Evolutionary conservation across 2,888 invertebrate genomes (phyloP), one percentile per base, ranked within the genome.

Genomic region (Heliconius ismenius): DNA sequence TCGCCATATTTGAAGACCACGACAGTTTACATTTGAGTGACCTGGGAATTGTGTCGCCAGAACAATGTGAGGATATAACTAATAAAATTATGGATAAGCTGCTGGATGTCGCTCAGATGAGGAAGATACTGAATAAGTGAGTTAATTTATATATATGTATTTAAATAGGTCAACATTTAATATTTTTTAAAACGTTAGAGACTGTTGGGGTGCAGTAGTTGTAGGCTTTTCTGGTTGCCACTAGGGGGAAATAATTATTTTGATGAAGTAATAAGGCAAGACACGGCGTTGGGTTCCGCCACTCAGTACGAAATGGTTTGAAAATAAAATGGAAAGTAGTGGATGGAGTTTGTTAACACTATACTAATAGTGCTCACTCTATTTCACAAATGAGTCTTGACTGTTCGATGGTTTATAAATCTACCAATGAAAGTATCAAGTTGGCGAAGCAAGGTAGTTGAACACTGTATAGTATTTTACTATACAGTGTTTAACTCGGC

Each of bases 1-100:
- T 92, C 69, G 95, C 95, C 76, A 90, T 96, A 82, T 94, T 93
- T 74, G 95, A 96, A 83, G 96, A 96, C 81, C 93, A 92, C 54
- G 89, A 92, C 81, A 86, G 82, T 1, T 65, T 92, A 73, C 83
- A 87, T 15, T 73, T 79, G 0, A 81, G 78, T 6, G 88, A 87
- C 2, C 79, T 81, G 0, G 83, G 81, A 0, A 83, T 88, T 1
- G 84, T 87, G 3, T 87, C 90, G 2, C 88, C 88, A 0, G 92
- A 92, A 72, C 85, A 87, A 7, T 91, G 92, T 62, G 87, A 87
- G 28, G 82, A 83, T 6, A 83, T 90, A 11, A 85, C 92, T 0
- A 86, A 86, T 63, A 83, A 81, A 21, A 81, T 92, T 2, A 88
- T 94, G 87, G 80, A 67, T 0, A 83, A 86, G 63, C 82, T 94